Evolutionary conservation across 2,797 vertebrate species (phyloP), one percentile per base, ranked within the genome.

Genomic region (Hybognathus amarus): DNA sequence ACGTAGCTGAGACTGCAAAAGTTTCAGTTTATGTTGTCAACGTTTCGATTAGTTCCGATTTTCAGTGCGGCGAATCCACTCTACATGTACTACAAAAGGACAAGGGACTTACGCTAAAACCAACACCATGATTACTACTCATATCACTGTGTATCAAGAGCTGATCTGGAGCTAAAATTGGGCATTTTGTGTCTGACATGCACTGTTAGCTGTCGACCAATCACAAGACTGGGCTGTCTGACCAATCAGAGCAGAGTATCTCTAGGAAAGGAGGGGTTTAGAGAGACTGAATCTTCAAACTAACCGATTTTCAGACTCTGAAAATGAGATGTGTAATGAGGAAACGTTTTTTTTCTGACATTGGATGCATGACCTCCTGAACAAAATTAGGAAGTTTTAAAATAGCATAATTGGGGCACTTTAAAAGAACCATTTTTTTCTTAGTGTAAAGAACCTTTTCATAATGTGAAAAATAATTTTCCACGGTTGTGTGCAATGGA

Each of bases 111-210:
- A 1, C 20, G 9, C 3, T 22, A 11, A 22, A 13, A 13, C 4
- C 4, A 12, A 4, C 42, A 45, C 4, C 42, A 0, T 13, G 4
- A 13, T 45, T 45, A 45, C 12, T 45, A 45, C 13, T 56, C 22
- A 4, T 56, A n/a, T 56, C 22, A 11, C 50, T 56, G 52, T 54
- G 52, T 54, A 24, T 24, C n/a, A 6, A 61, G 11, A 1, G 0
- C 59, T 61, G n/a, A 24, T 61, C n/a, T 5, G 0, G 5, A 13
- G 24, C 59, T 61, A 24, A 6, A 61, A 3, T 27, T 63, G 24
- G 5, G 0, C 1, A 1, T 30, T 63, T 63, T 0, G 1, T 30
- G 30, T 27, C 24, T 15, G 56, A 59, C 56, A 59, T 0, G 5
- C 10, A 2, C 22, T 24, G 59, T 6, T 12, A 61, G 12, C 6